Evolutionary conservation across 2,113 vertebrate genomes (phyloP), one percentile per base, ranked within the genome.

Genomic region (Sialia sialis): DNA sequence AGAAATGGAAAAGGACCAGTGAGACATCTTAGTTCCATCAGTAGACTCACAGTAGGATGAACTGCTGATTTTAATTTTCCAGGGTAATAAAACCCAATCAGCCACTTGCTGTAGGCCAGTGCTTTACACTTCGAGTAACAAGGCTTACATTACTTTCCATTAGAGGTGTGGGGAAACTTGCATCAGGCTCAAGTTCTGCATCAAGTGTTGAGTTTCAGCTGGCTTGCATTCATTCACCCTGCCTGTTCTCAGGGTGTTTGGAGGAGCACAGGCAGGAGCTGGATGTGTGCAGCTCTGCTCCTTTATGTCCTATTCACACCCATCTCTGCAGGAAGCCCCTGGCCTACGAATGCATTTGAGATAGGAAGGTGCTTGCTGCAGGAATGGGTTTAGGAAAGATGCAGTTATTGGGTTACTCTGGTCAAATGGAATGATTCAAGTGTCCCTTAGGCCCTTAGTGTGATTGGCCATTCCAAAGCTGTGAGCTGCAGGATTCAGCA

Each of bases 21-120:
- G 67, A 19, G 30, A 51, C 67, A 84, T 74, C 54, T 76, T 80
- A n/a, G 20, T 72, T 77, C 56, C 29, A 46, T 82, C 49, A 66
- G 38, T 76, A 84, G 54, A 66, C 6, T 68, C 49, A 32, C 76
- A 74, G 55, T 26, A 87, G 34, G 60, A 83, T 62, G 23, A 87
- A 73, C 38, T 92, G 54, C 75, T 89, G 54, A 56, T 92, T 94
- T 87, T 60, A 44, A 59, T 94, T 96, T 93, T 89, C 72, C 27
- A 48, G 49, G 56, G n/a, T 72, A 52, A 41, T 82, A 75, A 87
- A 91, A 91, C 46, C 48, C 64, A 29, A 1, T 64, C 81, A 89
- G 60, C 63, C 84, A 72, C 59, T 85, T 87, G 38, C 67, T 70
- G 29, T 59, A 63, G 80, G 54, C 48, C 46, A 78, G 19, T 87